Base-by-base conservation (phyloP, 2,113 vertebrate genomes). In the Nothocercus nigrocapillus region DNA sequence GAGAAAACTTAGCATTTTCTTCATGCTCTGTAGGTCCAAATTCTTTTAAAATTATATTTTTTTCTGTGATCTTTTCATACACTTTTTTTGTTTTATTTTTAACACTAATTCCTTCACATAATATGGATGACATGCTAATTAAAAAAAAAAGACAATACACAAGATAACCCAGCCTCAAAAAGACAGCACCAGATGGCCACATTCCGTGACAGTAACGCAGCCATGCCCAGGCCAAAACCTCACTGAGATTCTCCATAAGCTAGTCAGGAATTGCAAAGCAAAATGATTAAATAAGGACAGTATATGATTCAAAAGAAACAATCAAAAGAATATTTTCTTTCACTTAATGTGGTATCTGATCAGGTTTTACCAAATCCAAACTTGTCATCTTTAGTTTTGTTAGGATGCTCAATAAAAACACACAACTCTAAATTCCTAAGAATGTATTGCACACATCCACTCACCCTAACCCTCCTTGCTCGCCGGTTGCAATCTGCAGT, bases 151-250 rank as follows among this genome's bases (percentile, higher is more conserved):
- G 82, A 92, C 84, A 81, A 68, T 36, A 74, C 58, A 91, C 88
- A 74, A 90, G 94, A 93, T n/a, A 95, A 95, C 24, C 96, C 89
- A 94, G 27, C 90, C 96, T 90, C 75, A 88, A 95, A 96, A 85
- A 91, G 95, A 95, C 97, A 97, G 96, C 95, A 94, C 19, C 97
- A 97, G 97, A 97, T 97, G 97, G 97, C 94, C 22, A 32, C 0
- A 2, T 74, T 92, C 4, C 13, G 93, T 92, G 96, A 93, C 97
- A 94, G 93, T 11, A 25, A 92, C 68, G 47, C 82, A 81, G 88
- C 94, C 62, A 66, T 10, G 90, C 89, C 94, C 91, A 44, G 78
- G 96, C 94, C 58, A 53, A 73, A 87, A 67, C 7, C 83, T 78
- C 86, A 45, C 53, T 7, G 28, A 87, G 69, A 72, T 22, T 85